phyloP scores from a whole-genome alignment of 1,140 invertebrate genomes.

The Drosophila parvula region DNA sequence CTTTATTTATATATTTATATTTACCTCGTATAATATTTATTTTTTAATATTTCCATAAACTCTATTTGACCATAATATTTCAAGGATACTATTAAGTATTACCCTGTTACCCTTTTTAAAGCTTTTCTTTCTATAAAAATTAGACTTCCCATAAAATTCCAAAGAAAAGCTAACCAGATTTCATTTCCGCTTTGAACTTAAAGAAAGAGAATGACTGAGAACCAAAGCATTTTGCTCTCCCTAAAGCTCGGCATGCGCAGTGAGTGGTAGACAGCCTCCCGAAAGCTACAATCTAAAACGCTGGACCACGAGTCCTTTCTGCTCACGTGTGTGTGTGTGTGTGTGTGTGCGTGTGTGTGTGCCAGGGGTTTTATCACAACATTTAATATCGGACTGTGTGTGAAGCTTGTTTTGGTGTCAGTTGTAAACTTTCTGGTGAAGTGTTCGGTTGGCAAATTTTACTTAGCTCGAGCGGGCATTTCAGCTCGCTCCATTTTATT shows the following conservation, averaged over 20 bases:
- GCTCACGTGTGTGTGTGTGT: slow-evolving; percentile 27
- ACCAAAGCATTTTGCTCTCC: slow-evolving; percentile 3
- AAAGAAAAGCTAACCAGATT: background rate
- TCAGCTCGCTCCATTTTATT: slow-evolving; percentile 47
- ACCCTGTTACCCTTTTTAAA: background rate
- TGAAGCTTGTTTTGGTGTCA: slow-evolving; percentile 57
- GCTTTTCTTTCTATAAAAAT: fast-evolving
- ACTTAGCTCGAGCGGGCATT: slow-evolving; percentile 26
- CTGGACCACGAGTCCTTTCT: slow-evolving; percentile 34
- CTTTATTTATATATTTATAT: background rate
- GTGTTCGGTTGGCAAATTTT: slow-evolving; percentile 59
- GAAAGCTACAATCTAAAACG: slow-evolving; percentile 2
- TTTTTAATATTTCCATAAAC: background rate
- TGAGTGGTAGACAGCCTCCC: slow-evolving; percentile 47
- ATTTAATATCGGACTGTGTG: slow-evolving; percentile 55
- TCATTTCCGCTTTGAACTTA: slow-evolving; percentile 8
- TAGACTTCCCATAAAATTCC: background rate
- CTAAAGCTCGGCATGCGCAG: slow-evolving; percentile 46
- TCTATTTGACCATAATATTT: too few species aligned
- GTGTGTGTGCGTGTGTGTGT: slow-evolving; percentile 21
- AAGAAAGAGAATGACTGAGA: background rate
- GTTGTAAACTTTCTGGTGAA: slow-evolving; percentile 74
- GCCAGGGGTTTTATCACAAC: slow-evolving; percentile 65
- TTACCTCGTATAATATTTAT: too few species aligned
- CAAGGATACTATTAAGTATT: background rate